Percentiles rank a stretch among this genome's conserved stretches.
phyloP scores from a whole-genome alignment of 2,888 invertebrate genomes.

The Drosophila kokeensis region DNA sequence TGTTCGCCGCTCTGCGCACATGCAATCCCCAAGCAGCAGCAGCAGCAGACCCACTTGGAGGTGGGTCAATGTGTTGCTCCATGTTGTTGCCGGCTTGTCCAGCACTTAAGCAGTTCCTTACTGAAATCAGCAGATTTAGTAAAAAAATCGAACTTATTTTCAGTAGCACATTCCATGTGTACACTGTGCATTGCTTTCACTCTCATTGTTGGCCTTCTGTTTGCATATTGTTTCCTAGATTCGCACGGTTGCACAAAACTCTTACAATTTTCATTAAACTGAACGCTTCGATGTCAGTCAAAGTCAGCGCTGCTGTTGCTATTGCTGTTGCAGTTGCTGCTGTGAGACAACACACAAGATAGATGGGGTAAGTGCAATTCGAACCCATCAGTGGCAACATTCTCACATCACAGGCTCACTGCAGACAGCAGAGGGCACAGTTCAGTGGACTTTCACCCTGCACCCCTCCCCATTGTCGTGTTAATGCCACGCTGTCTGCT shows the following conservation, averaged over 20 bases:
- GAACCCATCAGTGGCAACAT: conserved; percentile 19
- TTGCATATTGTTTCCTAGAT: conserved; percentile 5
- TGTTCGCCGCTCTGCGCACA: conserved; percentile 52
- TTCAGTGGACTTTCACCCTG: conserved; percentile 3
- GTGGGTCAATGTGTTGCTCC: conserved; percentile 4
- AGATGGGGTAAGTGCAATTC: conserved; percentile 10
- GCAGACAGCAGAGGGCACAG: conserved; percentile 17
- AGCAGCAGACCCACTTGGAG: conserved; percentile 3
- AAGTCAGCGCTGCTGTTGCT: conserved; percentile 6
- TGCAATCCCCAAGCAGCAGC: conserved; percentile 52
- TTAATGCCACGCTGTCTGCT: conserved; percentile 74
- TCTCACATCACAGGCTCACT: conserved; percentile 1
- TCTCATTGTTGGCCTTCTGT: not conserved
- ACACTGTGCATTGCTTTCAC: not conserved
- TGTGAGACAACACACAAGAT: conserved; percentile 4
- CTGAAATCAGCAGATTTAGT: not conserved
- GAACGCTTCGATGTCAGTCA: conserved; percentile 16
- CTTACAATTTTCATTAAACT: conserved; percentile 9
- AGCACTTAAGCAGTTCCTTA: not conserved
- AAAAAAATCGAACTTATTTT: not conserved
- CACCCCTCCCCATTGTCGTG: conserved; percentile 12
- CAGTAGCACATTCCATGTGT: not conserved
- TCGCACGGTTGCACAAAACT: conserved; percentile 10
- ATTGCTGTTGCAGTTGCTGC: not conserved
- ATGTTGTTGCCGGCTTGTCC: not conserved